Evolutionary conservation across 2,113 vertebrate genomes (phyloP).

Genomic region (Hystrix cristata): DNA sequence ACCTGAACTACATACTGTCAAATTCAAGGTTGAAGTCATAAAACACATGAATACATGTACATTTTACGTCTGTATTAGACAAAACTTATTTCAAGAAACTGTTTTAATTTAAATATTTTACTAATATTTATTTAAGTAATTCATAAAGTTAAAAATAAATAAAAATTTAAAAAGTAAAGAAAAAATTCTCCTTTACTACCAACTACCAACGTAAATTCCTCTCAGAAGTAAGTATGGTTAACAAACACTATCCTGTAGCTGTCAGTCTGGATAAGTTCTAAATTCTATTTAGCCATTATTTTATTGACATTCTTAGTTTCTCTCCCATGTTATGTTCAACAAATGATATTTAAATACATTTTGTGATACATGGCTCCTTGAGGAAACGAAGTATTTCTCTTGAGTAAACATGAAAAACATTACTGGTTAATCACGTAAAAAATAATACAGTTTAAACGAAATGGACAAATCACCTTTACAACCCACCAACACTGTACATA

Average conservation of each 20-base stretch:
- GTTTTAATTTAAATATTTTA: not conserved
- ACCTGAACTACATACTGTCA: not conserved
- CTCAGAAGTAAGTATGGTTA: not conserved
- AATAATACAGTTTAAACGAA: not conserved
- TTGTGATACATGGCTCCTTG: not conserved
- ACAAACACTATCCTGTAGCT: not conserved
- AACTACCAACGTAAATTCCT: not conserved
- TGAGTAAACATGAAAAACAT: not conserved
- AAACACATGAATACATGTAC: not conserved
- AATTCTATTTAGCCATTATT: not conserved
- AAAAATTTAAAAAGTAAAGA: not conserved
- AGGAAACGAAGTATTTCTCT: not conserved
- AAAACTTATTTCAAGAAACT: not conserved
- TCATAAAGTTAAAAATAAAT: not conserved
- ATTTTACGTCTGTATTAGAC: not conserved
- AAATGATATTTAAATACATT: not conserved
- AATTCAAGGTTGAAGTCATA: not conserved
- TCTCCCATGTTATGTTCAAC: not conserved
- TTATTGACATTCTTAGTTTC: not conserved
- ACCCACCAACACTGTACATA: too few relatives aligned
- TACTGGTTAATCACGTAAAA: not conserved
- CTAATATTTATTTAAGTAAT: slow-evolving; percentile 17
- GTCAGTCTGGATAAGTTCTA: not conserved
- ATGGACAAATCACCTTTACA: not conserved
- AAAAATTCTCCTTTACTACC: not conserved